Percentiles rank a stretch among this genome's conserved stretches.
phyloP scores from a whole-genome alignment of 2,888 invertebrate species.

The Pachliopta kotzebuea region DNA sequence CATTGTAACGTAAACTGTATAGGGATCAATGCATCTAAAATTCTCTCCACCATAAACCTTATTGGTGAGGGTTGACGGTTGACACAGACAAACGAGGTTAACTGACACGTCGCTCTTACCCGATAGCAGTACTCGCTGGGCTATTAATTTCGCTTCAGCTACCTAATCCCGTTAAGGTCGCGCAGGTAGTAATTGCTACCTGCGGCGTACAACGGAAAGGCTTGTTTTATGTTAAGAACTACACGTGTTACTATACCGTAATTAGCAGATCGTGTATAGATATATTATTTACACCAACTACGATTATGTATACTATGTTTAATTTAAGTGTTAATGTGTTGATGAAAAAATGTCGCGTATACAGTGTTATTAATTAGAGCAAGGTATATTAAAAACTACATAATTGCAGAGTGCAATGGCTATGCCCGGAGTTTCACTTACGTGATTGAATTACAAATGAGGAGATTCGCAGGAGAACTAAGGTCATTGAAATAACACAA shows the following conservation, averaged over 20 bases:
- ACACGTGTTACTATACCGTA: neutral
- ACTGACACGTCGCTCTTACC: slow-evolving; percentile 12
- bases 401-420: no score
- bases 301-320: neutral
- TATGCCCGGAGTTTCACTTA: no score
- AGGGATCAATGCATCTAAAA: neutral
- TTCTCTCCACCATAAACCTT: slow-evolving; percentile 7
- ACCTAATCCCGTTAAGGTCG: slow-evolving; percentile 22
- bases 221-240: slow-evolving; percentile 12
- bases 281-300: neutral
- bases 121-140: slow-evolving; percentile 20
- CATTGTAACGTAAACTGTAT: neutral
- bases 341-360: neutral
- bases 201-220: slow-evolving; percentile 7
- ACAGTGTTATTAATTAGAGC: no score
- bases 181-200: slow-evolving; percentile 24
- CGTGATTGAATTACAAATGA: no score
- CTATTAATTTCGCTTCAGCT: slow-evolving; percentile 19
- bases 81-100: slow-evolving; percentile 26
- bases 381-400: no score
- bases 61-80: slow-evolving; percentile 15
- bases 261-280: neutral
- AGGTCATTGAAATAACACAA: no score
- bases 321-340: neutral
- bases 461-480: no score